phyloP scores from a whole-genome alignment of 30 jellyfish, hydroid and myxozoan genomes.

The Catostylus mosaicus region DNA sequence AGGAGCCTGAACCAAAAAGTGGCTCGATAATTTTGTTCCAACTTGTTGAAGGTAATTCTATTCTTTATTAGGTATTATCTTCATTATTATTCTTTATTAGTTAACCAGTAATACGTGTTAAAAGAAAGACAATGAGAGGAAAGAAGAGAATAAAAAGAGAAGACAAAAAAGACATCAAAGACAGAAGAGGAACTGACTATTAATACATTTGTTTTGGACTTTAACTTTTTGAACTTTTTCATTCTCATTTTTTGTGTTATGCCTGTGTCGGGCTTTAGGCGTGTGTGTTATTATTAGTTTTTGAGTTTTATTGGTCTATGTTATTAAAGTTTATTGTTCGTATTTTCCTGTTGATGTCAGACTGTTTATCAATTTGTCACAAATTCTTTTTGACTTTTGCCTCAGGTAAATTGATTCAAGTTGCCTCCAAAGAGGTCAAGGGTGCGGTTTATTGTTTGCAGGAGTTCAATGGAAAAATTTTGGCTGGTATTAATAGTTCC shows the following conservation, averaged over 20 bases:
- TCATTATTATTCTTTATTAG: too few species aligned
- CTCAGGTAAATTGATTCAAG: constrained; percentile 91
- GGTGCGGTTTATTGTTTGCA: constrained; percentile 93
- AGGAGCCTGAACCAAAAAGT: constrained; percentile 93
- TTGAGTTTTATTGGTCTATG: not conserved
- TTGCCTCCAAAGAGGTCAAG: constrained; percentile 81
- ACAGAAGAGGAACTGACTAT: too few species aligned
- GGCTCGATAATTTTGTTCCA: constrained; percentile 83
- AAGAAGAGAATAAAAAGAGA: too few species aligned
- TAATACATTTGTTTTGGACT: too few species aligned
- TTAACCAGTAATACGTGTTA: too few species aligned
- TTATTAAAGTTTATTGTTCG: not conserved
- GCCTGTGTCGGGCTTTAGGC: too few species aligned
- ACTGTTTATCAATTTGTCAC: not conserved
- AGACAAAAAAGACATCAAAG: too few species aligned
- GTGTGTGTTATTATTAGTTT: too few species aligned
- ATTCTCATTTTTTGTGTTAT: too few species aligned
- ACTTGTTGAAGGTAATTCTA: constrained; percentile 77
- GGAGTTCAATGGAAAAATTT: constrained; percentile 90
- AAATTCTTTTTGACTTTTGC: not conserved
- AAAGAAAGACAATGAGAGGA: too few species aligned
- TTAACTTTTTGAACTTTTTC: too few species aligned
- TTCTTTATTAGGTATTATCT: too few species aligned
- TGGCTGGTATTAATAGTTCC: constrained; percentile 93
- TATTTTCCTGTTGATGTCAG: not conserved